A percentile compares a stretch with the other conserved stretches of the same genome.
These are phyloP conservation scores for Maniola jurtina DNA, from an alignment of 1,140 invertebrate species.

Conservation along the genomic window DNA sequence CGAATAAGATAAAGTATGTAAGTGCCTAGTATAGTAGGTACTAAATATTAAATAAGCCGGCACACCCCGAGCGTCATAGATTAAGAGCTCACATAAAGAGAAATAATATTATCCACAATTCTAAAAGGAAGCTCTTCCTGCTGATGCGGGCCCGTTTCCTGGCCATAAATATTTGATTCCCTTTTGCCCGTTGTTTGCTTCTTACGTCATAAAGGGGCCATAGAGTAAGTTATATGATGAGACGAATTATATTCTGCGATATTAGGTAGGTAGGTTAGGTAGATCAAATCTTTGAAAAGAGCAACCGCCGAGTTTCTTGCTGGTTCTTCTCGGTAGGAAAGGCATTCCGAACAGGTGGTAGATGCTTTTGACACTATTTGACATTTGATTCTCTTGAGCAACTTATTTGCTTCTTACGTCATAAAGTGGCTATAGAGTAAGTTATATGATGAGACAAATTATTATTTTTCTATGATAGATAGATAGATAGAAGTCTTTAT, in stretches of 20 bases:
- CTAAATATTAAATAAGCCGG: constrained; percentile 2
- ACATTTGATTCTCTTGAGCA: constrained; percentile 34
- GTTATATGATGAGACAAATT: no score
- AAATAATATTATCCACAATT: constrained; percentile 17
- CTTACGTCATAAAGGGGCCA: constrained; percentile 29
- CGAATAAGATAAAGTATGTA: no score
- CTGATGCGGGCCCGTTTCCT: constrained; percentile 34
- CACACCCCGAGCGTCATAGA: constrained; percentile 8
- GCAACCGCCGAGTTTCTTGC: no score
- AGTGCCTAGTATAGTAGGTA: background rate
- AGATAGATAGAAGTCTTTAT: no score
- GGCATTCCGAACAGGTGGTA: no score
- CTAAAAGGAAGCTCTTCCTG: constrained; percentile 16
- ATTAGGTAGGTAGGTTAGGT: no score
- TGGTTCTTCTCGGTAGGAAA: no score
- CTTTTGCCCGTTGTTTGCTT: constrained; percentile 30
- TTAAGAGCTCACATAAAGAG: constrained; percentile 18
- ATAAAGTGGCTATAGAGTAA: no score
- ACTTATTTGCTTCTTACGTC: constrained; percentile 29
- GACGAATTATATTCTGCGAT: background rate
- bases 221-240: constrained; percentile 17
- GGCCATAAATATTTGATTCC: constrained; percentile 38
- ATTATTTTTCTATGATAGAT: no score
- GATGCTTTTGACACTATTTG: no score
- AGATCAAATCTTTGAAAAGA: no score